phyloP scores from a whole-genome alignment of 2,888 invertebrate species.

The Drosophila engyochracea region DNA sequence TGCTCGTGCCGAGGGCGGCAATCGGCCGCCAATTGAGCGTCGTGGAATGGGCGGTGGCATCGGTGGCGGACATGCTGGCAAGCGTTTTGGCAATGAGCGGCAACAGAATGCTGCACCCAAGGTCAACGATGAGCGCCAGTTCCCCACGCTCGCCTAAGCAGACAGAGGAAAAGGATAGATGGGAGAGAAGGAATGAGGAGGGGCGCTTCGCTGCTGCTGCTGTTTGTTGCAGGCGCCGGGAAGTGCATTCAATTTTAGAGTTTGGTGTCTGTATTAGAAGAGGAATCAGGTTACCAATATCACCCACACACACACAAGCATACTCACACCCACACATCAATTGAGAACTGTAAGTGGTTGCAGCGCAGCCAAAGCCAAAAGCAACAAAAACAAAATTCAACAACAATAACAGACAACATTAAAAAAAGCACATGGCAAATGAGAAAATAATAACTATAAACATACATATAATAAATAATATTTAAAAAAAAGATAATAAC shows the following conservation, averaged over 20 bases:
- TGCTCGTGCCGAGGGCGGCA: slow-evolving; percentile 54
- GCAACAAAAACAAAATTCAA: slow-evolving; percentile 68
- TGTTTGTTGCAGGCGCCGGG: slow-evolving; percentile 43
- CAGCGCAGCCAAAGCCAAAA: slow-evolving; percentile 71
- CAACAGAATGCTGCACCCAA: slow-evolving; percentile 89
- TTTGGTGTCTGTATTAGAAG: slow-evolving; percentile 48
- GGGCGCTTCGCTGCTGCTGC: slow-evolving; percentile 42
- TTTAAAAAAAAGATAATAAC: slow-evolving; percentile 9
- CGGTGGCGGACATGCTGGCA: slow-evolving; percentile 64
- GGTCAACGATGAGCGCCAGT: slow-evolving; percentile 98
- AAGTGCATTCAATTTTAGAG: slow-evolving; percentile 56
- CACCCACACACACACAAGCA: slow-evolving; percentile 35
- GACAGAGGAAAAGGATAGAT: not conserved
- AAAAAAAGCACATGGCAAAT: slow-evolving; percentile 39
- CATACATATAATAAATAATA: slow-evolving; percentile 47
- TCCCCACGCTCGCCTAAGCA: slow-evolving; percentile 95
- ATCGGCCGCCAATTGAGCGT: slow-evolving; percentile 65
- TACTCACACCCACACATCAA: slow-evolving; percentile 17
- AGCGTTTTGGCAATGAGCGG: slow-evolving; percentile 77
- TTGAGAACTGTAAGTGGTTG: slow-evolving; percentile 48
- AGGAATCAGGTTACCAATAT: slow-evolving; percentile 64
- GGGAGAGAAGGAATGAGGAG: not conserved
- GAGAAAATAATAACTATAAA: slow-evolving; percentile 33
- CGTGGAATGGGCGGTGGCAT: slow-evolving; percentile 59
- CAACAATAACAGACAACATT: slow-evolving; percentile 47